A percentile compares a stretch with the other conserved stretches of the same genome.
Evolutionary conservation across 2,797 vertebrate species (phyloP).

Genomic region (Delichon dasypus): DNA sequence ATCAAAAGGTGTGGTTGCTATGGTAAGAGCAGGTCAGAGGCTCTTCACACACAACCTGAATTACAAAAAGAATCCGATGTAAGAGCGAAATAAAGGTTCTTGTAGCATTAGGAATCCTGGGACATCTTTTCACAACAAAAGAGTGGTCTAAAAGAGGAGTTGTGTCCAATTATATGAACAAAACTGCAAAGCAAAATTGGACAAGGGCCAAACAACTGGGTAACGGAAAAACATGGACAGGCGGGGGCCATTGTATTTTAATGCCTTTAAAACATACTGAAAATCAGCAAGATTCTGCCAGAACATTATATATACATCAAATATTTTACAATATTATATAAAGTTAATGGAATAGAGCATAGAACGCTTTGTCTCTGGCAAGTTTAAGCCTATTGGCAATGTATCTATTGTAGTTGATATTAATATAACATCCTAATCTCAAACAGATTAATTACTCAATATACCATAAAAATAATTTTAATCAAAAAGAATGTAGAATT

Average conservation of each 20-base stretch:
- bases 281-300: not conserved
- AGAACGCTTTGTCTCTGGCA: not conserved
- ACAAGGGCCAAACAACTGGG: not conserved
- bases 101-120: not conserved
- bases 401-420: not conserved
- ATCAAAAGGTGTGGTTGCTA: slow-evolving; percentile 19
- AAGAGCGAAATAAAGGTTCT: not conserved
- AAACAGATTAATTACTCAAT: not conserved
- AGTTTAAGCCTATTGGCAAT: not conserved
- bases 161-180: not conserved
- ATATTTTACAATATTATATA: not conserved
- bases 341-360: not conserved
- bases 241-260: not conserved
- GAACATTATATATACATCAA: not conserved
- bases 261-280: not conserved
- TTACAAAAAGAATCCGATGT: not conserved
- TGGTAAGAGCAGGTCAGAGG: not conserved
- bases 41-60: not conserved
- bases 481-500: not conserved
- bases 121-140: not conserved
- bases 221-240: not conserved
- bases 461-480: not conserved
- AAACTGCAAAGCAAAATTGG: not conserved
- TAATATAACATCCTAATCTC: not conserved
- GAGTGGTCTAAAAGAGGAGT: not conserved